These are phyloP conservation scores for Drosophila nigromelanica DNA, from an alignment of 1,140 invertebrate genomes.

Conservation along the genomic window DNA sequence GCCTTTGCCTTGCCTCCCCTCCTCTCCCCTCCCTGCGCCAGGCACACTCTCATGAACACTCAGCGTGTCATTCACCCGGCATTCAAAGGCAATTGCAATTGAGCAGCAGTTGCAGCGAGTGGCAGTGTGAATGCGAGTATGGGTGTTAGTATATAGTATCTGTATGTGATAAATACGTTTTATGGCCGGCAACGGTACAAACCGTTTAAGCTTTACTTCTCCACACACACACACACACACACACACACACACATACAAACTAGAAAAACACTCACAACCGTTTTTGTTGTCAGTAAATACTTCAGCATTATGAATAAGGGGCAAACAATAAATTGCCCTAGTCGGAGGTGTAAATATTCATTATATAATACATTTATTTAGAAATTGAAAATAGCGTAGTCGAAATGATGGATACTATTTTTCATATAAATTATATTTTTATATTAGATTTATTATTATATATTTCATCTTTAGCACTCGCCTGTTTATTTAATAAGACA, in stretches of 20 bases:
- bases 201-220: slow-evolving; percentile 51
- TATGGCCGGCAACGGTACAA: slow-evolving; percentile 42
- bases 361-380: neutral
- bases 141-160: slow-evolving; percentile 34
- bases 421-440: too few relatives aligned
- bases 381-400: too few relatives aligned
- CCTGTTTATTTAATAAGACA: too few relatives aligned
- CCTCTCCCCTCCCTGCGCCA: neutral
- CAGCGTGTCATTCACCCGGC: slow-evolving; percentile 51
- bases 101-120: slow-evolving; percentile 22
- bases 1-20: neutral
- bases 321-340: too few relatives aligned
- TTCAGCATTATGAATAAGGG: slow-evolving; percentile 30
- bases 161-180: slow-evolving; percentile 70
- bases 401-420: too few relatives aligned
- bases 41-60: slow-evolving; percentile 25
- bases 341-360: slow-evolving; percentile 14
- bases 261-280: slow-evolving; percentile 15
- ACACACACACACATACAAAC: slow-evolving; percentile 13
- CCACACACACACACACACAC: slow-evolving; percentile 12
- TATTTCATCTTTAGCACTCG: too few relatives aligned
- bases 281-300: slow-evolving; percentile 47
- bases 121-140: slow-evolving; percentile 14
- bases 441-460: too few relatives aligned
- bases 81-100: slow-evolving; percentile 33